phyloP scores from a whole-genome alignment of 2,888 invertebrate species.

The Sarcophaga caerulescens region DNA sequence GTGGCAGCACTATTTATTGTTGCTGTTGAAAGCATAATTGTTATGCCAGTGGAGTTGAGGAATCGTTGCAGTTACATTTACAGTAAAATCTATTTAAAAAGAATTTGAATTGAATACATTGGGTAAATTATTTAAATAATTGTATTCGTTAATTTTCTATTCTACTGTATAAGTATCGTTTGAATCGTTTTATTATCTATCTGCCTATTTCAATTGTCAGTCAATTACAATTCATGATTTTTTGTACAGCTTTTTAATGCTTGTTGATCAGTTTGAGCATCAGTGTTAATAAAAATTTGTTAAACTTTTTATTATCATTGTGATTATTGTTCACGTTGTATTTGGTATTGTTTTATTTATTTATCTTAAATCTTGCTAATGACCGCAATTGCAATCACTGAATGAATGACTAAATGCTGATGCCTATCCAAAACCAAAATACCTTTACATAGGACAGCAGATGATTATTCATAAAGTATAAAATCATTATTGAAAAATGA shows the following conservation, averaged over 20 bases:
- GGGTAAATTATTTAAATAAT: too few relatives aligned
- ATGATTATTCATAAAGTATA: not conserved
- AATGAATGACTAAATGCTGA: slow-evolving; percentile 21
- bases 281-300: slow-evolving; percentile 59
- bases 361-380: slow-evolving; percentile 58
- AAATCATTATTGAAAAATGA: slow-evolving; percentile 18
- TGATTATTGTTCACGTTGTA: slow-evolving; percentile 19
- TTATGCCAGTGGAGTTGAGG: slow-evolving; percentile 14
- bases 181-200: slow-evolving; percentile 12
- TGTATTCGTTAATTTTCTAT: not conserved
- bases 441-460: too few relatives aligned
- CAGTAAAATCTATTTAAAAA: not conserved
- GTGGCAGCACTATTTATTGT: not conserved
- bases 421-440: not conserved
- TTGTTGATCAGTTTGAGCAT: slow-evolving; percentile 42
- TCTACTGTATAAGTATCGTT: not conserved
- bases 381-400: slow-evolving; percentile 7
- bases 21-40: slow-evolving; percentile 5
- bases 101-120: too few relatives aligned
- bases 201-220: slow-evolving; percentile 36
- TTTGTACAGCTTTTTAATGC: slow-evolving; percentile 25
- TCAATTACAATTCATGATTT: slow-evolving; percentile 27
- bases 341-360: not conserved
- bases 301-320: slow-evolving; percentile 34
- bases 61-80: not conserved